Base-by-base conservation (phyloP, 1,140 invertebrate genomes). In the Drosophila subpulchrella region DNA sequence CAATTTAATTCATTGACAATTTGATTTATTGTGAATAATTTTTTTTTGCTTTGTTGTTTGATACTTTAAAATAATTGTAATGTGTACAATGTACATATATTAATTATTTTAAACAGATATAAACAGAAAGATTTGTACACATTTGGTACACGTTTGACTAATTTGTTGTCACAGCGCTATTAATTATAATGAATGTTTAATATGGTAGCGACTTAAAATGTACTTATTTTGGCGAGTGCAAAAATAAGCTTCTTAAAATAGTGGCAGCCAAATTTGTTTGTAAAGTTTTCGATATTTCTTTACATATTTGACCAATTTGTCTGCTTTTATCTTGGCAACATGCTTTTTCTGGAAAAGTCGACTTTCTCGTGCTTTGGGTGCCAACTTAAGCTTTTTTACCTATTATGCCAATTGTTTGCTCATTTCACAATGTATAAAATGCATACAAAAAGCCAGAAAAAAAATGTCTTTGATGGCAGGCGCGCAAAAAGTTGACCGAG, bases 361-460 rank as follows among this genome's bases (percentile, higher is more conserved):
- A 56, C 50, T 61, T 61, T 60, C 39, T 6, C 17, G 12, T n/a
- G n/a, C n/a, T n/a, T n/a, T n/a, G n/a, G n/a, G n/a, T 8, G 30
- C 20, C 12, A 17, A 10, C 56, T 20, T 20, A 24, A 32, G 56
- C 41, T 55, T 44, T 56, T 61, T 46, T 38, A 17, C 47, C 77
- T 56, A 71, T 78, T 78, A 66, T 67, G 61, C 82, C 81, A 78
- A 85, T 85, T 85, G 81, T 85, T 85, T 81, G 81, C 81, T 77
- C 68, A 84, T 79, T 83, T 84, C 63, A 79, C 66, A 70, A 63
- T 72, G 81, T 67, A 73, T 59, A 79, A 76, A 81, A 76, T 81
- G 78, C 78, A 75, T 30, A 62, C 41, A 68, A 73, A 81, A 74
- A 77, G 65, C 61, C 65, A 72, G 63, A 62, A 60, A 57, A 57